Evolutionary conservation across 2,888 invertebrate genomes (phyloP).

Genomic region (Hemicrepidius hirtus): DNA sequence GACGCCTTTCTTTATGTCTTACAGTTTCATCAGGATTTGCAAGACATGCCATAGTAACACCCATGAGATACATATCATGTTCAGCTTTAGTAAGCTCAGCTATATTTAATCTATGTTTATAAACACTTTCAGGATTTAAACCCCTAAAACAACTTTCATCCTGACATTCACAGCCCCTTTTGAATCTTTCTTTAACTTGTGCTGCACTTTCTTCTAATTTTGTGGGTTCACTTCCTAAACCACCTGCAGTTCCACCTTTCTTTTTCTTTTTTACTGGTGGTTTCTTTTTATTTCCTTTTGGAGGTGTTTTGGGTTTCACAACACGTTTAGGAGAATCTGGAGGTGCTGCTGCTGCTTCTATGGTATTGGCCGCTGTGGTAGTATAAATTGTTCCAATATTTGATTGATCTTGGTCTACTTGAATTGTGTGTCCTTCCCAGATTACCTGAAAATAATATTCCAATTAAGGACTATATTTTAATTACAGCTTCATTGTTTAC

Average conservation of each 20-base stretch:
- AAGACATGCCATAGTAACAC: slow-evolving; percentile 88
- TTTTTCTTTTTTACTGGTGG: slow-evolving; percentile 74
- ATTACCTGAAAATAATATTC: slow-evolving; percentile 73
- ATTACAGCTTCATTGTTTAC: too few relatives aligned
- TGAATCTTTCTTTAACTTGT: slow-evolving; percentile 82
- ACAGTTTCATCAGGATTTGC: slow-evolving; percentile 84
- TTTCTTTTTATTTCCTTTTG: slow-evolving; percentile 70
- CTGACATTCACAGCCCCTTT: slow-evolving; percentile 85
- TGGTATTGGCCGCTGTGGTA: slow-evolving; percentile 53
- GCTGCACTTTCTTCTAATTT: slow-evolving; percentile 82
- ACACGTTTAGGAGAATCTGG: slow-evolving; percentile 58
- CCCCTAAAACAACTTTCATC: slow-evolving; percentile 84
- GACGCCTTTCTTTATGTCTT: slow-evolving; percentile 82
- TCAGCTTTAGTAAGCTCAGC: slow-evolving; percentile 87
- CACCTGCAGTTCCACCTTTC: slow-evolving; percentile 69
- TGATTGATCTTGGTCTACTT: slow-evolving; percentile 73
- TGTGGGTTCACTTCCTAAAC: slow-evolving; percentile 75
- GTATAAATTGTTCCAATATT: slow-evolving; percentile 68
- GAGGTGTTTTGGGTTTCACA: slow-evolving; percentile 68
- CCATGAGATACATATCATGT: slow-evolving; percentile 90
- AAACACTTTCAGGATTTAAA: slow-evolving; percentile 84
- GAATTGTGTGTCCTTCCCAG: slow-evolving; percentile 81
- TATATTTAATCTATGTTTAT: slow-evolving; percentile 84
- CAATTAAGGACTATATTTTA: too few relatives aligned
- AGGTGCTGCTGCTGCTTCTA: slow-evolving; percentile 56